Conservation (phyloP, 1,140 invertebrate species). For the Aphelenchoides fujianensis region DNA sequence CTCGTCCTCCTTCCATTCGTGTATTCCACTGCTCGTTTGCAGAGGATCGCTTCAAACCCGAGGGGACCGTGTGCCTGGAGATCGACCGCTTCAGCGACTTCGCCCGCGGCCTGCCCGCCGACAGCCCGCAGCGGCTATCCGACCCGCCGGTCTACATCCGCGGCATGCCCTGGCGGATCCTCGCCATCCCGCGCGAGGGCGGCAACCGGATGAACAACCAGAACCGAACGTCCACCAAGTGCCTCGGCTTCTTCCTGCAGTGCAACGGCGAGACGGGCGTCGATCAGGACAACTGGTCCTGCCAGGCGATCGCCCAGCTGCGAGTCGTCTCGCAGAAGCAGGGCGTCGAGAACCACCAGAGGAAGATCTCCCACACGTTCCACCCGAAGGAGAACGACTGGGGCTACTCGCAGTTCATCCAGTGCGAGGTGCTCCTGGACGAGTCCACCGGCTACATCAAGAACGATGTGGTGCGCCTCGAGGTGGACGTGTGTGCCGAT, state of each 20-base stretch:
- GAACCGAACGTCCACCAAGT: background rate
- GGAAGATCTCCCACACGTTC: slow-evolving; percentile 29
- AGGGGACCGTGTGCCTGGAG: slow-evolving; percentile 36
- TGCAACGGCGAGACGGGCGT: slow-evolving; percentile 16
- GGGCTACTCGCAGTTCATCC: slow-evolving; percentile 29
- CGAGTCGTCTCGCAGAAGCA: slow-evolving; percentile 22
- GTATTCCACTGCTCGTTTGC: no score
- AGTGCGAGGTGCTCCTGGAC: slow-evolving; percentile 70
- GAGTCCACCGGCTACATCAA: slow-evolving; percentile 83
- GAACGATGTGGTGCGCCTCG: slow-evolving; percentile 88
- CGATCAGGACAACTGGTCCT: slow-evolving; percentile 24
- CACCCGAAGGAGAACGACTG: slow-evolving; percentile 35
- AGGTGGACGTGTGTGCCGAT: slow-evolving; percentile 88
- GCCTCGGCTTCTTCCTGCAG: slow-evolving; percentile 24
- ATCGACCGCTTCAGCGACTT: slow-evolving; percentile 45
- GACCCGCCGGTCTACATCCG: slow-evolving; percentile 44
- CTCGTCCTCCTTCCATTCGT: no score
- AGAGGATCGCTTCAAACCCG: slow-evolving; percentile 41
- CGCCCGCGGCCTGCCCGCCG: slow-evolving; percentile 21
- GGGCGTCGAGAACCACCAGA: slow-evolving; percentile 18
- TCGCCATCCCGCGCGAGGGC: slow-evolving; percentile 49
- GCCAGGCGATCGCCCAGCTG: slow-evolving; percentile 9
- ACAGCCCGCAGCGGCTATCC: slow-evolving; percentile 35
- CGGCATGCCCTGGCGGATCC: slow-evolving; percentile 44
- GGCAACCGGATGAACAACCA: background rate